Base-by-base conservation (phyloP, 2,797 vertebrate genomes). In the Salmo trutta region DNA sequence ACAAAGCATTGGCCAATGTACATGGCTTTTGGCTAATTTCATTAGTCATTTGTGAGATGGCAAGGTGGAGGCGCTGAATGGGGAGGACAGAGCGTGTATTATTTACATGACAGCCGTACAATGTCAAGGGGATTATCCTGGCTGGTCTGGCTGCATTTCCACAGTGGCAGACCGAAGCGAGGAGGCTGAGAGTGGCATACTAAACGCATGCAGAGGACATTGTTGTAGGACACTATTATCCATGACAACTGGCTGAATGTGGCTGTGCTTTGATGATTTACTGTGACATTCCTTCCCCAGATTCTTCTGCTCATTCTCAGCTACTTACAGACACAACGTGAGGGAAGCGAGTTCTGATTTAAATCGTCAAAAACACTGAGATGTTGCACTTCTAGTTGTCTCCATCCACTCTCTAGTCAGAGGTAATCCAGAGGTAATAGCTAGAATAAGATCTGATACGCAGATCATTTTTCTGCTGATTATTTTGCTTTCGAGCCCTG, bases 1-100 rank as follows among this genome's bases (percentile, higher is more conserved):
- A 87, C 85, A 88, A 87, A 82, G 62, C 81, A 85, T 71, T 86
- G 83, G 81, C 86, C 74, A 76, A 79, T 77, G 77, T 77, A 80
- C 74, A 73, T 80, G 79, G 82, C 79, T 83, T 70, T 74, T 21
- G 36, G 83, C 75, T 82, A 74, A 70, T 85, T 89, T 84, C 81
- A 86, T 89, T 80, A 86, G 74, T 64, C 59, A 64, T 64, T 64
- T 52, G 24, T 6, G 15, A 51, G 16, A 47, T 52, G 47, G 14
- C 51, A 33, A 36, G 52, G 59, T 64, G 59, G 59, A 64, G 59
- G 59, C 59, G 47, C 54, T 24, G 59, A 56, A 53, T 33, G 47
- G 33, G 31, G 59, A 53, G 74, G 47, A 52, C 14, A 12, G 54
- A 77, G 56, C 53, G 64, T 78, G 67, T 75, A 70, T 73, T 59